These are phyloP conservation scores for Lumbricus terrestris DNA, from an alignment of 2,888 invertebrate species.

Conservation along the genomic window DNA sequence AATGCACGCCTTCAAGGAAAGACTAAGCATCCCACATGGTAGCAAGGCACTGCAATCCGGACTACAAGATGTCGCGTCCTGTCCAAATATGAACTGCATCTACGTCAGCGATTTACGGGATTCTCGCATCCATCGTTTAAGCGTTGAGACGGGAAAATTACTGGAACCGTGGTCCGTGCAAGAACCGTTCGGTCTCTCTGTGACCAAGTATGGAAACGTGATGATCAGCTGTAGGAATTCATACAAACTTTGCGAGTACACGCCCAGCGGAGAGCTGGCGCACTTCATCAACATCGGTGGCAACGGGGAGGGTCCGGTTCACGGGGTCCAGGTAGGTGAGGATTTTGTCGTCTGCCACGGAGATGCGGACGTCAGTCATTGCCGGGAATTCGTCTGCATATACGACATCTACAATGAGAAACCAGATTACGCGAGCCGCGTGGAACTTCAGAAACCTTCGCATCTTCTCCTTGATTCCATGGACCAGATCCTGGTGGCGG, in stretches of 20 bases:
- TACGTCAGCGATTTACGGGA: conserved; percentile 3
- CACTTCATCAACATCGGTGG: conserved; percentile 3
- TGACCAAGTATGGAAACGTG: not conserved
- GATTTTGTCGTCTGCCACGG: not conserved
- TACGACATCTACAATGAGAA: not conserved
- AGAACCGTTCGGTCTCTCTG: not conserved
- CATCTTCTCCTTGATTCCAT: not conserved
- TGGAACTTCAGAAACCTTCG: not conserved
- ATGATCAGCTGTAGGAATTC: not conserved
- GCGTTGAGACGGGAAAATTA: not conserved
- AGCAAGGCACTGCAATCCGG: not conserved
- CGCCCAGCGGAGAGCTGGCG: not conserved
- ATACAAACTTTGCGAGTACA: not conserved
- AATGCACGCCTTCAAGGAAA: not conserved
- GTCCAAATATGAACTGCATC: not conserved
- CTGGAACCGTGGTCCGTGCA: not conserved
- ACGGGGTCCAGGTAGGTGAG: not conserved
- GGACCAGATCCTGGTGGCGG: not conserved
- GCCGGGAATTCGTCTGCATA: not conserved
- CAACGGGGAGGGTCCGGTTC: not conserved
- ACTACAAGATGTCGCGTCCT: not conserved
- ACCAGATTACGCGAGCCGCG: not conserved
- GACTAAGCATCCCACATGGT: not conserved
- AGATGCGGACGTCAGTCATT: not conserved
- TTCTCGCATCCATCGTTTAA: not conserved